Percentiles rank a stretch among this genome's conserved stretches.
phyloP scores from a whole-genome alignment of 1,140 invertebrate species.

The Dendrolimus kikuchii region DNA sequence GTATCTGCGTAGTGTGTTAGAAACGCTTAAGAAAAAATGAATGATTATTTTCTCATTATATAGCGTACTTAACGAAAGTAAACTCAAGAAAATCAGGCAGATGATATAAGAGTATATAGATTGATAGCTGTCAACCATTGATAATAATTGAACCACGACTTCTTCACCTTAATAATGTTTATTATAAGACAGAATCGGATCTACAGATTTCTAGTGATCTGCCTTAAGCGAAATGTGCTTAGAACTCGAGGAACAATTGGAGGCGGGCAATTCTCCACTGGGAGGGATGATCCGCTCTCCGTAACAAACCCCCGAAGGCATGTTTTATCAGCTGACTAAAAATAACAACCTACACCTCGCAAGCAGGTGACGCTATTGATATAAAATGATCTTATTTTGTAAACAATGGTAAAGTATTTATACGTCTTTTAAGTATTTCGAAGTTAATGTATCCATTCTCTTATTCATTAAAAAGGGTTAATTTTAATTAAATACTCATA shows the following conservation, averaged over 20 bases:
- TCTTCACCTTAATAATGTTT: no score
- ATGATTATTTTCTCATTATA: no score
- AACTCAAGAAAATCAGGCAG: no score
- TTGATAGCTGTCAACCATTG: not conserved
- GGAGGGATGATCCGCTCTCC: slow-evolving; percentile 28
- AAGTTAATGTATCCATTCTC: not conserved
- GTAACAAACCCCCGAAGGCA: slow-evolving; percentile 43
- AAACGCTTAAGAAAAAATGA: no score
- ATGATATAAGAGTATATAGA: not conserved
- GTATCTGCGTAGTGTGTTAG: no score
- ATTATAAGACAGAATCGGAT: no score
- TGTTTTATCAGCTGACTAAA: slow-evolving; percentile 37
- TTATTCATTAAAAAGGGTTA: no score
- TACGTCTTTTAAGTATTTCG: not conserved
- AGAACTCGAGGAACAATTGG: slow-evolving; percentile 1
- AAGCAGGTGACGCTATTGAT: slow-evolving; percentile 20
- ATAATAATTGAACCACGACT: no score
- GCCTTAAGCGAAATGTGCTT: no score
- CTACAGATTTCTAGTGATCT: no score
- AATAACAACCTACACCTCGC: slow-evolving; percentile 27
- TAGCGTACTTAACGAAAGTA: no score
- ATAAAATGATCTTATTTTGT: not conserved
- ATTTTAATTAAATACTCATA: no score
- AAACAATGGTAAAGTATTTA: not conserved
- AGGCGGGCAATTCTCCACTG: slow-evolving; percentile 7